Base-by-base conservation (phyloP, 2,888 invertebrate genomes). In the Amiota mariae region DNA sequence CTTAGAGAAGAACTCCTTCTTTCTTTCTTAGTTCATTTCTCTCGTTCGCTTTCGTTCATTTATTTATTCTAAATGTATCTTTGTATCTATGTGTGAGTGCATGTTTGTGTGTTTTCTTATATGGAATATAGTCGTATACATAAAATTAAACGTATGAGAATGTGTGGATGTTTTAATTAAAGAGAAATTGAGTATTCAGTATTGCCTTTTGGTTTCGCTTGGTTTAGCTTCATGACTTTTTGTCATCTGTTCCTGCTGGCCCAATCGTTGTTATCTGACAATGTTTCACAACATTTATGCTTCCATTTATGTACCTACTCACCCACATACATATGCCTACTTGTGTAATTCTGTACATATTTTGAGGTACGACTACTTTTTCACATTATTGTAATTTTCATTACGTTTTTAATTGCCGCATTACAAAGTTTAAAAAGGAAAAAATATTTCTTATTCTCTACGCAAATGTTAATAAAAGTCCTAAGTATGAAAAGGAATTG, bases 171-270 rank as follows among this genome's bases (percentile, higher is more conserved):
- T 87, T 87, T 86, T 86, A 86, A 87, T 87, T 86, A 87, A 85
- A 85, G 85, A 85, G 82, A 81, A 85, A 84, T 82, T 85, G 84
- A 85, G 85, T 81, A 85, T 83, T 84, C 85, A 79, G 79, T 85
- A 85, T 83, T 80, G 83, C 80, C 76, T 15, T 47, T 67, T 67
- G 57, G 11, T 59, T 20, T 24, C n/a, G n/a, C n/a, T 64, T 59
- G 75, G 76, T 76, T 78, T 78, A 73, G 73, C 78, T 72, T 70
- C 75, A 75, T 71, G 15, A 9, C 24, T 47, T 13, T 63, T 11
- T 63, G 13, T 12, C 47, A 13, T 46, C 4, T 63, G 20, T 11
- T 54, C 51, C 8, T 68, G 51, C 78, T 81, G 79, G n/a, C n/a
- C 84, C 84, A 85, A 82, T 81, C 85, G 85, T 84, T 24, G 2